Conservation (phyloP, 2,888 invertebrate species). For the Digitonthophagus gazella region DNA sequence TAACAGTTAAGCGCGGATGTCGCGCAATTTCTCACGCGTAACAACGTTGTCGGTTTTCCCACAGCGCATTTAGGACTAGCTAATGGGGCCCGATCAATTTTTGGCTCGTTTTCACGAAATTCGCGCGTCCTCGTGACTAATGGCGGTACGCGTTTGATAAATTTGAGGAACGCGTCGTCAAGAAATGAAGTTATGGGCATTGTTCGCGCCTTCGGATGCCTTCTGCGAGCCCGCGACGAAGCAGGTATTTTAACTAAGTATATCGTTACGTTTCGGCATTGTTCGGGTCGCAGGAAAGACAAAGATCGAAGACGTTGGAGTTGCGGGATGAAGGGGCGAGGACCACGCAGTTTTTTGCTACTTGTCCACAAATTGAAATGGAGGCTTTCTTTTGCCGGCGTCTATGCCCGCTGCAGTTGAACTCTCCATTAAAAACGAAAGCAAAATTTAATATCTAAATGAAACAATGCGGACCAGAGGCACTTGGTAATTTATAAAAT, state of each 20-base stretch:
- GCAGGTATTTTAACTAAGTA: conserved; percentile 47
- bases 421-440: too few relatives aligned
- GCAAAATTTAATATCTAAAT: too few relatives aligned
- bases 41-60: neutral
- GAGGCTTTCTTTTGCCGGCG: neutral
- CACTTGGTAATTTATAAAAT: neutral
- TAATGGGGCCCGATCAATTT: neutral
- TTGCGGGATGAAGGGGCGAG: neutral
- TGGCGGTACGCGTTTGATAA: conserved; percentile 22
- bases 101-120: conserved; percentile 9
- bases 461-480: too few relatives aligned
- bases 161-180: conserved; percentile 22
- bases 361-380: neutral
- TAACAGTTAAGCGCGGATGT: neutral
- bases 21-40: neutral
- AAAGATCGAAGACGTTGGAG: conserved; percentile 30
- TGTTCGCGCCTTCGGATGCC: conserved; percentile 21
- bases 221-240: conserved; percentile 26
- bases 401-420: neutral
- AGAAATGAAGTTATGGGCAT: conserved; percentile 34
- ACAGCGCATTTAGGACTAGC: neutral
- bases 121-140: neutral
- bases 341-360: conserved; percentile 6
- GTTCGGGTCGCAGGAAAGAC: conserved; percentile 34
- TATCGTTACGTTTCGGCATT: conserved; percentile 49